phyloP scores from a whole-genome alignment of 92 coral and sea anemone species.

The Paramuricea clavata region DNA sequence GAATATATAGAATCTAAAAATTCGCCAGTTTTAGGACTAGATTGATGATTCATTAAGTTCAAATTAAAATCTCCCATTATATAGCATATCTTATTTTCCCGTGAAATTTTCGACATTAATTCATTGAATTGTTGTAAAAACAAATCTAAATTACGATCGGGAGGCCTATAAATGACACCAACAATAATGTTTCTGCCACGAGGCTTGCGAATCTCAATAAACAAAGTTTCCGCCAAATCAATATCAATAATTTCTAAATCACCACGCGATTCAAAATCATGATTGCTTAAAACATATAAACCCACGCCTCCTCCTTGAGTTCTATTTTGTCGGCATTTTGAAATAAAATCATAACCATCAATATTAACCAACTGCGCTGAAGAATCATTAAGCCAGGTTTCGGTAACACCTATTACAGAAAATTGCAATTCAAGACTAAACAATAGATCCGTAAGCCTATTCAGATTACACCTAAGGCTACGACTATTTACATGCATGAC shows the following conservation, averaged over 20 bases:
- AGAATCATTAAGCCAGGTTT: conserved; percentile 42
- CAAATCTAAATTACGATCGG: conserved; percentile 52
- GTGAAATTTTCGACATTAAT: conserved; percentile 38
- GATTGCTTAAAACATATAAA: conserved; percentile 8
- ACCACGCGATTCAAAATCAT: conserved; percentile 6
- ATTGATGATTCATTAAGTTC: conserved; percentile 56
- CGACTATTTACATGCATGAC: too few relatives aligned
- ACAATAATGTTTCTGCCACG: conserved; percentile 43
- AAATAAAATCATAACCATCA: conserved; percentile 32
- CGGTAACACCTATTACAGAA: conserved; percentile 15
- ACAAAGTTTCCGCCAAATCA: conserved; percentile 22
- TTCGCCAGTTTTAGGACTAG: conserved; percentile 60
- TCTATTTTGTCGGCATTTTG: conserved; percentile 23
- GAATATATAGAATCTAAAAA: conserved; percentile 70
- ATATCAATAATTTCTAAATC: conserved; percentile 14
- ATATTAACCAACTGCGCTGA: conserved; percentile 20
- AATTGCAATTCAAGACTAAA: too few relatives aligned
- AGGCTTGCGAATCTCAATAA: conserved; percentile 28
- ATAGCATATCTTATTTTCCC: conserved; percentile 59
- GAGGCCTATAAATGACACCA: conserved; percentile 63
- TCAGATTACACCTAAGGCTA: too few relatives aligned
- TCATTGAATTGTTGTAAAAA: conserved; percentile 43
- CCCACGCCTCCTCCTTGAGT: conserved; percentile 52
- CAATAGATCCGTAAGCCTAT: too few relatives aligned
- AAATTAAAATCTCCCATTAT: conserved; percentile 63